Base-by-base conservation (phyloP, 2,797 vertebrate species). In the Champsocephalus esox region DNA sequence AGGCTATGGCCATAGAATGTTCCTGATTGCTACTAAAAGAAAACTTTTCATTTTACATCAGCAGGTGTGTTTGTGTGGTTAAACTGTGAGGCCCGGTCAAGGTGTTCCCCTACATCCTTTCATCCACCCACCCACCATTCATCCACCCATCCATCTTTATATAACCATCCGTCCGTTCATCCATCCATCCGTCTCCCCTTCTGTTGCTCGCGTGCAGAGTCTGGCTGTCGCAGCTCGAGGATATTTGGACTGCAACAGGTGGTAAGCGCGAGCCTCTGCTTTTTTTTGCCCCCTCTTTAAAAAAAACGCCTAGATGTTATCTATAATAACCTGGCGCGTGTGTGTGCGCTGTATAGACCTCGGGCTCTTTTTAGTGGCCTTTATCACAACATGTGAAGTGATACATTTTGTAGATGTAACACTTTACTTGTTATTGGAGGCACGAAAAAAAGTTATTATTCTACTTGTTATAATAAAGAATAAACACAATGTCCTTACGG, bases 231-330 rank as follows among this genome's bases (percentile, higher is more conserved):
- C 77, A 59, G 86, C 89, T 87, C 75, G 66, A 73, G 88, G 89
- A 89, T 89, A 88, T 90, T 88, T 91, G 84, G 88, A 82, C 89
- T 93, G 93, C 95, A 96, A 96, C 95, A 96, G 95, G 94, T 95
- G 95, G 92, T 88, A 85, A 92, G 92, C 93, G 92, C 89, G 73
- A 81, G 80, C 75, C 79, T 82, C 41, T 32, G 64, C 34, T 38
- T 9, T 38, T 78, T 74, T 75, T 49, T 58, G 14, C 51, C 66
- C 68, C 62, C 14, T 58, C 56, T 61, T 65, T 21, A 66, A 70
- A 62, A 64, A 63, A 68, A 69, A 55, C 69, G 46, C 72, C 84
- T 85, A 88, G 92, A 92, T 92, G 91, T 92, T 90, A 80, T 87
- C 83, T 79, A 6, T 54, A 78, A 81, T 87, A 85, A 82, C 73